Evolutionary conservation across 2,888 invertebrate genomes (phyloP).

Genomic region (Lasioglossum pauxillum): DNA sequence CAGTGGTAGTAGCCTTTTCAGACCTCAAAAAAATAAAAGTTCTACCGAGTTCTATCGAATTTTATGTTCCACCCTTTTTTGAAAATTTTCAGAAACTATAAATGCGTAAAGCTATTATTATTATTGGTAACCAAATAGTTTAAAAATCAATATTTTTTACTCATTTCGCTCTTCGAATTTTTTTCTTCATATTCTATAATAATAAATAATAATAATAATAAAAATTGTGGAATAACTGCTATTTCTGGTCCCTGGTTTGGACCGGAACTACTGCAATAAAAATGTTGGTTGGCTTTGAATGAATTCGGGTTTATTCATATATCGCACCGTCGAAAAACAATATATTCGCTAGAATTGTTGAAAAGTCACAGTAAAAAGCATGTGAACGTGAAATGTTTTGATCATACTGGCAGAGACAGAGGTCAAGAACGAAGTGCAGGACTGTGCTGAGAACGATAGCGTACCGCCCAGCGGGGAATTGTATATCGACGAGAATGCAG

Average conservation of each 20-base stretch:
- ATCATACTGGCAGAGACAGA: conserved; percentile 78
- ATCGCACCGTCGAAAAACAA: not conserved
- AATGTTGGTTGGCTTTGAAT: not conserved
- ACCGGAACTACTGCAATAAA: not conserved
- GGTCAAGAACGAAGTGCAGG: conserved; percentile 83
- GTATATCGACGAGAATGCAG: conserved; percentile 82
- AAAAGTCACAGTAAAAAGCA: conserved; percentile 2
- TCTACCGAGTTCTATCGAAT: too few relatives aligned
- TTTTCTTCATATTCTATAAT: too few relatives aligned
- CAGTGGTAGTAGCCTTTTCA: too few relatives aligned
- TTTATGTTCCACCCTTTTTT: too few relatives aligned
- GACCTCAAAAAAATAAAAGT: too few relatives aligned
- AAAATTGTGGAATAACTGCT: too few relatives aligned
- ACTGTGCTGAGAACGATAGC: conserved; percentile 82
- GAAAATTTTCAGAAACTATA: too few relatives aligned
- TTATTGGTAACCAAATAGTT: not conserved
- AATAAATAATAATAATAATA: too few relatives aligned
- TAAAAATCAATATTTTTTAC: too few relatives aligned
- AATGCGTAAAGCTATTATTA: not conserved
- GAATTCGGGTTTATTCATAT: not conserved
- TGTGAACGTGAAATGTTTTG: conserved; percentile 37
- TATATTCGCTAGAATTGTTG: not conserved
- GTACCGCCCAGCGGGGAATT: conserved; percentile 81
- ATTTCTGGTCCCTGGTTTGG: not conserved
- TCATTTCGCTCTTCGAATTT: too few relatives aligned